Evolutionary conservation across 1,140 invertebrate species (phyloP), one percentile per base, ranked within the genome.

Genomic region (Drosophila prosaltans): DNA sequence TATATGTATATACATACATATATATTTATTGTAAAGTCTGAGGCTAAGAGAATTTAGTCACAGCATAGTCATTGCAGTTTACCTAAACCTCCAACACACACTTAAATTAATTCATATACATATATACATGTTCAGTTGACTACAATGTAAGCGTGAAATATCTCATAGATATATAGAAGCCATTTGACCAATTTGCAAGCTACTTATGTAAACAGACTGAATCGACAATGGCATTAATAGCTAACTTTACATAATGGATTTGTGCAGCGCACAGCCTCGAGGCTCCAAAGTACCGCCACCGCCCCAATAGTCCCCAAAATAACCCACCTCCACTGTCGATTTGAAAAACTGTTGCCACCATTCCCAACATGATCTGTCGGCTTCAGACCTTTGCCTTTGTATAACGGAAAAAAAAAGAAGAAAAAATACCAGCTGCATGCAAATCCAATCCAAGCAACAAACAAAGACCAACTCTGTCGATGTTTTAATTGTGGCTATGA

Each of bases 381-480:
- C 32, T 4, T 26, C 54, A 78, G 73, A 79, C 80, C 78, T 88
- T 88, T 78, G 66, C 60, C 8, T 51, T 24, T 51, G 45, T 48
- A 21, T 9, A 51, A 41, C 51, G 68, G 0, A 30, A 30, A 30
- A 30, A 30, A 30, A 30, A 30, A 30, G 0, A 30, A 30, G 28
- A 30, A 30, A 30, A 85, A 89, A 88, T 88, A 85, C 83, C 83
- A 86, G 81, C 76, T 82, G 77, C 81, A 86, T 86, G 77, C 84
- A 89, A 89, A 89, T 89, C 78, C 60, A 68, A 65, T 65, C 24
- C 64, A 57, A 65, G 54, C 51, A 55, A 60, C 55, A 69, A 78
- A 75, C 81, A 54, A 80, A 68, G 75, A 67, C 76, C 61, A 71
- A 55, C 63, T 72, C 54, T 70, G 66, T 67, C 69, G 61, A 81